Evolutionary conservation across 1,140 invertebrate species (phyloP).

Genomic region (honey bee (Apis mellifera)): Amel_HAv3.1 CM009933.2:6946001-6946500

Average conservation of each 20-base stretch:
- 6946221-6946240: conserved; percentile 12
- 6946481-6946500: conserved; percentile 17
- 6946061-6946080: neutral
- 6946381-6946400: conserved; percentile 12
- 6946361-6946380: conserved; percentile 15
- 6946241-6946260: conserved; percentile 7
- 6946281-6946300: conserved; percentile 50
- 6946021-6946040: neutral
- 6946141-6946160: conserved; percentile 29
- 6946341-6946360: neutral
- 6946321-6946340: conserved; percentile 46
- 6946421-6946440: conserved; percentile 26
- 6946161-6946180: conserved; percentile 49
- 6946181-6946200: conserved; percentile 21
- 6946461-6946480: conserved; percentile 15
- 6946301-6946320: neutral
- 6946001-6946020: neutral
- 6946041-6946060: neutral
- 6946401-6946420: conserved; percentile 42
- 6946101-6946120: neutral
- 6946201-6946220: conserved; percentile 2
- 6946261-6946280: conserved; percentile 51
- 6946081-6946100: conserved; percentile 23
- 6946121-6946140: neutral
- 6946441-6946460: conserved; percentile 24